phyloP scores from a whole-genome alignment of 2,113 vertebrate genomes.

The Blennius ocellaris region DNA sequence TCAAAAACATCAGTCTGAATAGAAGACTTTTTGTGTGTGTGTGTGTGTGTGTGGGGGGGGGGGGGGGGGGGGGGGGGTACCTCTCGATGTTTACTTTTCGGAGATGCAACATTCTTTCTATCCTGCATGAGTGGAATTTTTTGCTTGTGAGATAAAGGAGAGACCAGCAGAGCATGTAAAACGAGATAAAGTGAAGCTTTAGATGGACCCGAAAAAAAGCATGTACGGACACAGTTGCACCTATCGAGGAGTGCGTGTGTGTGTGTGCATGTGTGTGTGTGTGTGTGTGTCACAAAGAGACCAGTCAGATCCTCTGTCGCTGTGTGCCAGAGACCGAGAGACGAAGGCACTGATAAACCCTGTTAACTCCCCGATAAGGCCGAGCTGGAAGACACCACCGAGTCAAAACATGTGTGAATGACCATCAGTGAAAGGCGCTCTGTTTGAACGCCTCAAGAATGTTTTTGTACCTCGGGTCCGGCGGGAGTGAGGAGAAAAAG shows the following conservation, averaged over 20 bases:
- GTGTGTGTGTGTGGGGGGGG: too few relatives aligned
- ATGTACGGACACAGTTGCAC: slow-evolving; percentile 52
- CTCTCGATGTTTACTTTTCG: not conserved
- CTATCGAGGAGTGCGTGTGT: not conserved
- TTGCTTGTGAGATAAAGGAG: slow-evolving; percentile 17
- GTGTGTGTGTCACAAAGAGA: slow-evolving; percentile 30
- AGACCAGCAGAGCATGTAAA: not conserved
- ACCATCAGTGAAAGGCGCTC: slow-evolving; percentile 35
- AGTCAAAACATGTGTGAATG: slow-evolving; percentile 61
- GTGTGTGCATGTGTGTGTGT: too few relatives aligned
- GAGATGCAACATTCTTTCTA: slow-evolving; percentile 1
- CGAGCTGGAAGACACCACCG: slow-evolving; percentile 37
- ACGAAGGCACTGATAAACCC: slow-evolving; percentile 52
- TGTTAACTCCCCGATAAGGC: slow-evolving; percentile 56
- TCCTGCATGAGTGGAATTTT: slow-evolving; percentile 37
- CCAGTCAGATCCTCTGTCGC: slow-evolving; percentile 25
- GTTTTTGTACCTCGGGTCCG: slow-evolving; percentile 50
- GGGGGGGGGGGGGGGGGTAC: too few relatives aligned
- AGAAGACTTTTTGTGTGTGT: too few relatives aligned
- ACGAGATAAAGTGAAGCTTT: slow-evolving; percentile 32
- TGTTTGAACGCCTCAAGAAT: slow-evolving; percentile 46
- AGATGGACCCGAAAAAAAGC: slow-evolving; percentile 31
- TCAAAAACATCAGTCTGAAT: too few relatives aligned
- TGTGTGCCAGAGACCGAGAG: slow-evolving; percentile 33
- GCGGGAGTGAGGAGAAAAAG: slow-evolving; percentile 15